Percentiles rank a stretch among this genome's conserved stretches.
Evolutionary conservation across 1,140 invertebrate genomes (phyloP).

Genomic region (Epicauta chinensis): DNA sequence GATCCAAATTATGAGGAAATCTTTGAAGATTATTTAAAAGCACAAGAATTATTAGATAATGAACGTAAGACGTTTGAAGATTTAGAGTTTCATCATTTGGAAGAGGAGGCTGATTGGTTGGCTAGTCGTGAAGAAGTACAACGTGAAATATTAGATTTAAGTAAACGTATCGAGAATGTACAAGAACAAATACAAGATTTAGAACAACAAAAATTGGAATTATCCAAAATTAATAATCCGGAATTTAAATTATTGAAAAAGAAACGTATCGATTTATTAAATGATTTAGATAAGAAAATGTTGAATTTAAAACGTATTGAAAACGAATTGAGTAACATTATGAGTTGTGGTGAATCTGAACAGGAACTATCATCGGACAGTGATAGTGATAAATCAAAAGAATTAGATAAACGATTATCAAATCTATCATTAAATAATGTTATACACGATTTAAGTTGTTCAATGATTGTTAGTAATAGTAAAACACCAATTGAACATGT

Average conservation of each 20-base stretch:
- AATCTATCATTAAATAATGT: conserved; percentile 20
- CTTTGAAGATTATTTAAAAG: conserved; percentile 54
- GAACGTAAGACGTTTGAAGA: conserved; percentile 83
- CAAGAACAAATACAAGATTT: conserved; percentile 58
- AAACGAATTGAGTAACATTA: conserved; percentile 30
- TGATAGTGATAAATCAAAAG: conserved; percentile 37
- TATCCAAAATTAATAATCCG: conserved; percentile 32
- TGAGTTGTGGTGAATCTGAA: conserved; percentile 37
- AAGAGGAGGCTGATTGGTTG: conserved; percentile 78
- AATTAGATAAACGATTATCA: conserved; percentile 24
- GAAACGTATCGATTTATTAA: conserved; percentile 11
- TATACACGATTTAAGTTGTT: conserved; percentile 35
- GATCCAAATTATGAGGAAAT: conserved; percentile 47
- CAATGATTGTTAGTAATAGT: conserved; percentile 33
- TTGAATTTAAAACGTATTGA: conserved; percentile 33
- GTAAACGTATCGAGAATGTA: conserved; percentile 56
- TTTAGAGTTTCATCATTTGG: conserved; percentile 87
- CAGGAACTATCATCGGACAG: conserved; percentile 38
- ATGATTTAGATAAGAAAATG: conserved; percentile 17
- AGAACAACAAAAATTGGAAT: conserved; percentile 53
- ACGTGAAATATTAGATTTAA: conserved; percentile 63
- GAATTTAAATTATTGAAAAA: conserved; percentile 37
- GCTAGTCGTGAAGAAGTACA: conserved; percentile 77
- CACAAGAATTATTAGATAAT: conserved; percentile 63
- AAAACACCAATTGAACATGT: conserved; percentile 25